Percentiles rank a stretch among this genome's conserved stretches.
These are phyloP conservation scores for Chiloscyllium punctatum DNA, from an alignment of 2,797 vertebrate species.

Conservation along the genomic window DNA sequence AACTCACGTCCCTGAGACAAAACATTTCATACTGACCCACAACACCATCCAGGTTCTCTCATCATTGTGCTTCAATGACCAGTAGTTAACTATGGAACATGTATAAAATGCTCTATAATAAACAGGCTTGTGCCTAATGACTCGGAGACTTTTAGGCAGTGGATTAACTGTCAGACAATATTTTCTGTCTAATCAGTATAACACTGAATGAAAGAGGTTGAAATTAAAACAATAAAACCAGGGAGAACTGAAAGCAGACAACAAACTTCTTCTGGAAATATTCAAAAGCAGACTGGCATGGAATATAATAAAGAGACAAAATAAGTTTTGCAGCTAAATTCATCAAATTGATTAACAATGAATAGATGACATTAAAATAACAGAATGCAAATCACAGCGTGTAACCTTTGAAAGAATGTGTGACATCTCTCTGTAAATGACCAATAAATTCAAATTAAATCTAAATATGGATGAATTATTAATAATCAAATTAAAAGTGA, in stretches of 20 bases:
- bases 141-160: not conserved
- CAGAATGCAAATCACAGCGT: not conserved
- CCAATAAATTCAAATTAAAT: not conserved
- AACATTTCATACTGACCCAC: not conserved
- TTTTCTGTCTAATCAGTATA: not conserved
- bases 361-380: not conserved
- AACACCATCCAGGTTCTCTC: not conserved
- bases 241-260: not conserved
- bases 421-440: not conserved
- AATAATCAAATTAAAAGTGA: not conserved
- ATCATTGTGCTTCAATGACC: not conserved
- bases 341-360: not conserved
- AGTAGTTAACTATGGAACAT: not conserved
- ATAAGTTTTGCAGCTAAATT: not conserved
- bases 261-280: not conserved
- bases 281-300: not conserved
- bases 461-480: slow-evolving; percentile 19
- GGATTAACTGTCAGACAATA: not conserved
- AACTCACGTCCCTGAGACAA: not conserved
- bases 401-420: not conserved
- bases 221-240: not conserved
- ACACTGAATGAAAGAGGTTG: not conserved
- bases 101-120: not conserved
- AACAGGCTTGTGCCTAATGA: not conserved
- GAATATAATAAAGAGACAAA: not conserved